phyloP scores from a whole-genome alignment of 2,113 vertebrate genomes.

The Gymnarchus niloticus region DNA sequence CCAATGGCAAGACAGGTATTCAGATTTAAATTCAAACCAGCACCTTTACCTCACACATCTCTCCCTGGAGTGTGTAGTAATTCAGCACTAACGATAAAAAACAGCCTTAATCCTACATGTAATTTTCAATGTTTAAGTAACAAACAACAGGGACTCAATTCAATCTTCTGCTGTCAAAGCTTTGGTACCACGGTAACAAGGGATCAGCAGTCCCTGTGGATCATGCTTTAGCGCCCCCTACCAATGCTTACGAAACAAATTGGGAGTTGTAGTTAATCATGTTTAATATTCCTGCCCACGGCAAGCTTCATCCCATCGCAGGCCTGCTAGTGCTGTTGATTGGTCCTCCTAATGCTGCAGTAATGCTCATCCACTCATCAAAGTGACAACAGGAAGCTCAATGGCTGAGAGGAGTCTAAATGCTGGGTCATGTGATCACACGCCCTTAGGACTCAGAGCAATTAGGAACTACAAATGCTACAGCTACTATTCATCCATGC shows the following conservation, averaged over 20 bases:
- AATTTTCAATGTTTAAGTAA: constrained; percentile 15
- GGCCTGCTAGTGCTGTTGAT: not conserved
- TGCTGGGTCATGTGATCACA: not conserved
- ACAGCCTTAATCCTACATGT: not conserved
- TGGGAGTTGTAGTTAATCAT: not conserved
- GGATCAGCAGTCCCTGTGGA: not conserved
- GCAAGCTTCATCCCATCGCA: not conserved
- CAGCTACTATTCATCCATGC: not conserved
- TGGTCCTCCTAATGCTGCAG: not conserved
- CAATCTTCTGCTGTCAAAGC: constrained; percentile 7
- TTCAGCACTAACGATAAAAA: not conserved
- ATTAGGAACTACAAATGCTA: not conserved
- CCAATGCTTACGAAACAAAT: not conserved
- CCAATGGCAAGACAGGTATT: too few relatives aligned
- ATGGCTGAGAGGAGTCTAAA: not conserved
- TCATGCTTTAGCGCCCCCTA: not conserved
- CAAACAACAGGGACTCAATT: not conserved
- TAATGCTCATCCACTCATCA: constrained; percentile 6
- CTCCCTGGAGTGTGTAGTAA: not conserved
- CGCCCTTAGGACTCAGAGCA: not conserved
- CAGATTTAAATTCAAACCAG: not conserved
- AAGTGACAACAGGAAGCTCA: constrained; percentile 9
- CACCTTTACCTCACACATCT: not conserved
- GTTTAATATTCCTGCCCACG: not conserved
- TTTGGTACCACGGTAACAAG: not conserved